These are phyloP conservation scores for Amia ocellicauda DNA, from an alignment of 2,113 vertebrate species.

Conservation along the genomic window DNA sequence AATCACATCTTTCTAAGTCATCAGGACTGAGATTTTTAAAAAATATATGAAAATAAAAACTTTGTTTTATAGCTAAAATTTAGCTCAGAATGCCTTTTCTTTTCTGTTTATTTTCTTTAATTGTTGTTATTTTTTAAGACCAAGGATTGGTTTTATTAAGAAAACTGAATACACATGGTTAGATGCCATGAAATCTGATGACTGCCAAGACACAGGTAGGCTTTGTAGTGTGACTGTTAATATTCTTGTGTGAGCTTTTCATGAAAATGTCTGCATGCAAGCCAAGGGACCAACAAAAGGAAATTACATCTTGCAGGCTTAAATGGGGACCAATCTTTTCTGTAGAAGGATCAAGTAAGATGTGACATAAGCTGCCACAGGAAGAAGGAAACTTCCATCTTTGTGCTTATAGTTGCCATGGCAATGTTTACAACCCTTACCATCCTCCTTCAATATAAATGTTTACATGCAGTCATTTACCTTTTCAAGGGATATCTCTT, in stretches of 20 bases:
- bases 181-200: conserved; percentile 7
- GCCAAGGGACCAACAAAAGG: not conserved
- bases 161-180: not conserved
- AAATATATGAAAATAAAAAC: not conserved
- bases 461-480: conserved; percentile 13
- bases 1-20: conserved; percentile 13
- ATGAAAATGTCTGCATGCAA: not conserved
- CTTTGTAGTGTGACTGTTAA: conserved; percentile 2
- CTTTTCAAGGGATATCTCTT: conserved; percentile 1
- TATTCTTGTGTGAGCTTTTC: not conserved
- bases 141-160: not conserved
- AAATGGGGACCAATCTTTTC: conserved; percentile 12
- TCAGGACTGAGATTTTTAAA: conserved; percentile 20
- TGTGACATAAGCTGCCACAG: conserved; percentile 6
- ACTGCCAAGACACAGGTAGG: conserved; percentile 13
- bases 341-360: not conserved
- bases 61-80: conserved; percentile 5
- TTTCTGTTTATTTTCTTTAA: conserved; percentile 1
- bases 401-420: conserved; percentile 1
- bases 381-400: not conserved
- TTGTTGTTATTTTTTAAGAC: no score
- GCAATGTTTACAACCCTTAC: conserved; percentile 7
- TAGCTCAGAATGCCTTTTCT: not conserved
- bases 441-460: conserved; percentile 2
- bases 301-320: not conserved